A percentile compares a stretch with the other conserved stretches of the same genome.
phyloP scores from a whole-genome alignment of 2,888 invertebrate genomes.

The Rugalucina vietnamica region DNA sequence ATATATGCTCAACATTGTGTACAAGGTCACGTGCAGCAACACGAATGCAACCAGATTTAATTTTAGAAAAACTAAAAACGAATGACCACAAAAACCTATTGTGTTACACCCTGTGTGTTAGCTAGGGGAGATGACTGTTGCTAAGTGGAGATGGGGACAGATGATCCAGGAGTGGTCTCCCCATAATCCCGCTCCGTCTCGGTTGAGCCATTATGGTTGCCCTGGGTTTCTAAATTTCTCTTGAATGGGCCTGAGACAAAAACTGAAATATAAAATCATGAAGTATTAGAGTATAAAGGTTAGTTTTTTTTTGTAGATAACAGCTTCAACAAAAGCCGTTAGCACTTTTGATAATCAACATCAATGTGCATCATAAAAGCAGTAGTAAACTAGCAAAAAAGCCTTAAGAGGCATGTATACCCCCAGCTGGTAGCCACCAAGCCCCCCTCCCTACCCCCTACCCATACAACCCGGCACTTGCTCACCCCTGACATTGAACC shows the following conservation, averaged over 20 bases:
- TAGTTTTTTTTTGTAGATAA: not conserved
- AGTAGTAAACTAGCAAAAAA: not conserved
- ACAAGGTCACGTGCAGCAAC: too few species aligned
- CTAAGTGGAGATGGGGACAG: slow-evolving; percentile 78
- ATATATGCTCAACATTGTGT: too few species aligned
- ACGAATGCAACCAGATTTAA: too few species aligned
- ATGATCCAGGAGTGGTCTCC: slow-evolving; percentile 84
- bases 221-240: slow-evolving; percentile 58
- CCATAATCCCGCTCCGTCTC: slow-evolving; percentile 77
- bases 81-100: too few species aligned
- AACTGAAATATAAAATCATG: slow-evolving; percentile 40
- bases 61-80: too few species aligned
- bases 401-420: not conserved
- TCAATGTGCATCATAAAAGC: not conserved
- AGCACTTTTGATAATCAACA: not conserved
- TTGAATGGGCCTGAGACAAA: slow-evolving; percentile 71
- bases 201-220: slow-evolving; percentile 62
- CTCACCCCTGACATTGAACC: too few species aligned
- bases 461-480: too few species aligned
- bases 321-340: not conserved
- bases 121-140: not conserved
- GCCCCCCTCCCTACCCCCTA: too few species aligned
- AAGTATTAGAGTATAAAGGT: not conserved
- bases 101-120: too few species aligned
- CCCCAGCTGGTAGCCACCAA: too few species aligned